Evolutionary conservation across 2,888 invertebrate genomes (phyloP).

Genomic region (Drosophila emarginata): DNA sequence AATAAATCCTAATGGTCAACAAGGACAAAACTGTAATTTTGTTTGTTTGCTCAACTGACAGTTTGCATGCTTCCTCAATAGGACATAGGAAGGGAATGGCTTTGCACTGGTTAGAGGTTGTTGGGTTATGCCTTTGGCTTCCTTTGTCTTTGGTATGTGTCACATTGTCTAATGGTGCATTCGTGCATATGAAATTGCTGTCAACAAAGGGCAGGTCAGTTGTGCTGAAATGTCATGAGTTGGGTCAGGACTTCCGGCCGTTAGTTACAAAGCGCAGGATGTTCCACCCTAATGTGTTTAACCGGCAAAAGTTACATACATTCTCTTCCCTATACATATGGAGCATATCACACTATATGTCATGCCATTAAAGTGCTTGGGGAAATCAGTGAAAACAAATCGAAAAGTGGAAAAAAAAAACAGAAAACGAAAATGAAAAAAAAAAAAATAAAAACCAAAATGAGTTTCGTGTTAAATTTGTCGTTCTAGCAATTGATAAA

Average conservation of each 20-base stretch:
- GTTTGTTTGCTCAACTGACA: constrained; percentile 39
- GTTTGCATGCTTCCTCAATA: constrained; percentile 1
- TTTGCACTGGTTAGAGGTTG: background rate
- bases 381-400: constrained; percentile 68
- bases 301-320: constrained; percentile 8
- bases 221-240: constrained; percentile 29
- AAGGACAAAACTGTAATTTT: constrained; percentile 47
- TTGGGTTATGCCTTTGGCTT: constrained; percentile 8
- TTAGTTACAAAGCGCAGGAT: constrained; percentile 59
- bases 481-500: constrained; percentile 38
- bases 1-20: constrained; percentile 45
- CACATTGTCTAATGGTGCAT: constrained; percentile 53
- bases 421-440: constrained; percentile 13
- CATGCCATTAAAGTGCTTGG: constrained; percentile 54
- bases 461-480: constrained; percentile 52
- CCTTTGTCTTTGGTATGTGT: constrained; percentile 46
- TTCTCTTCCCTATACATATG: constrained; percentile 21
- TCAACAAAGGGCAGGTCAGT: constrained; percentile 50
- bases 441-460: constrained; percentile 40
- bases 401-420: constrained; percentile 46
- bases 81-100: background rate
- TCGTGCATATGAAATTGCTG: constrained; percentile 73
- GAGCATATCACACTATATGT: constrained; percentile 22
- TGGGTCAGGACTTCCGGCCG: constrained; percentile 50
- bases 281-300: constrained; percentile 54